phyloP scores from a whole-genome alignment of 2,888 invertebrate genomes.

The Agonum fuliginosum region DNA sequence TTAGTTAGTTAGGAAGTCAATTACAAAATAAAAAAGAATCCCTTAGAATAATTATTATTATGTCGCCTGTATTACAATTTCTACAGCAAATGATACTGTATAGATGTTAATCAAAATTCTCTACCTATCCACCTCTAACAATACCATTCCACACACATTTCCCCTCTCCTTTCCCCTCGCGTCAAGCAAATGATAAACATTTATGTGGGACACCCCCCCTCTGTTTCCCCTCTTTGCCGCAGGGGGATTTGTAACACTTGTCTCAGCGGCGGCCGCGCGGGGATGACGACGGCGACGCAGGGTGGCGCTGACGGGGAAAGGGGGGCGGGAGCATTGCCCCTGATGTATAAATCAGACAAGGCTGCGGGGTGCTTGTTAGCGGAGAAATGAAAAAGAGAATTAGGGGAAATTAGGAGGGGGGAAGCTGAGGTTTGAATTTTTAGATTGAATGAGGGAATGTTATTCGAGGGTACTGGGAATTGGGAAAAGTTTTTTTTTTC shows the following conservation, averaged over 20 bases:
- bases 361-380: background rate
- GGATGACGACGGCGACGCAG: background rate
- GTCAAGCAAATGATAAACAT: background rate
- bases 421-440: background rate
- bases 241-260: slow-evolving; percentile 2
- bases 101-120: too few relatives aligned
- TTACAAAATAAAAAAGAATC: too few relatives aligned
- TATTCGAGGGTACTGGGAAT: too few relatives aligned
- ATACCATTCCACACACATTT: too few relatives aligned
- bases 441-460: too few relatives aligned
- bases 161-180: background rate
- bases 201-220: background rate
- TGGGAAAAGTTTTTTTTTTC: too few relatives aligned
- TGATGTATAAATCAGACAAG: slow-evolving; percentile 36
- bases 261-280: background rate
- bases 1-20: too few relatives aligned
- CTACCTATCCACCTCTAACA: too few relatives aligned
- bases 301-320: background rate
- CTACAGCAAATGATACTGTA: too few relatives aligned
- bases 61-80: too few relatives aligned
- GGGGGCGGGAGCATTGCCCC: slow-evolving; percentile 17
- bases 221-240: background rate
- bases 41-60: too few relatives aligned
- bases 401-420: background rate
- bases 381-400: background rate